Evolutionary conservation across 2,797 vertebrate species (phyloP).

Genomic region (Choloepus didactylus): DNA sequence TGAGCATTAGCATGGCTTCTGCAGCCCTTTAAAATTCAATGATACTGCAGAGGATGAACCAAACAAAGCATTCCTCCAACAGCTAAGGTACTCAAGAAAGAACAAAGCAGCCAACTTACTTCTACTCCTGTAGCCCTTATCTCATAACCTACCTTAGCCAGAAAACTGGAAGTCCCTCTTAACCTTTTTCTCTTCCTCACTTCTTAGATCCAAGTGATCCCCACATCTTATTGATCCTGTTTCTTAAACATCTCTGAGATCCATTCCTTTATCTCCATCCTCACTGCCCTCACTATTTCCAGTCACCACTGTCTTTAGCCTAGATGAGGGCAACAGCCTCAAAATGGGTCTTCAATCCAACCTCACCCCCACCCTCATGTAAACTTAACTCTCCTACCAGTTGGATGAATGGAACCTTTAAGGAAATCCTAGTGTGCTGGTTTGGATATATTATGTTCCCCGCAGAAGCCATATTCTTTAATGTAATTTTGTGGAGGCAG

Average conservation of each 20-base stretch:
- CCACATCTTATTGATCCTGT: background rate
- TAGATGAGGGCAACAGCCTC: background rate
- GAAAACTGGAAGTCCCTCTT: background rate
- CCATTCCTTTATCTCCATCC: background rate
- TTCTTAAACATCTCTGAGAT: background rate
- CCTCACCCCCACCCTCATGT: background rate
- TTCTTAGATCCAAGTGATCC: background rate
- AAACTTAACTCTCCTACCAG: background rate
- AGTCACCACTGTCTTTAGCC: background rate
- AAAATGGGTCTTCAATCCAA: background rate
- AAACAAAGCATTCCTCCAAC: background rate
- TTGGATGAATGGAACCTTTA: background rate
- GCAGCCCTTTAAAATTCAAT: background rate
- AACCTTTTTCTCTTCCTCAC: background rate
- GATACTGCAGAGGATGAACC: background rate
- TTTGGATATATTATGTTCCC: too few species aligned
- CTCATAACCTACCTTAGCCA: background rate
- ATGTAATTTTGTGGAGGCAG: too few species aligned
- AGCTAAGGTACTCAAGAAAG: background rate
- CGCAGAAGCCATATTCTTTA: too few species aligned
- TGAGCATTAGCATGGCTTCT: background rate
- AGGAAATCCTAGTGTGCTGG: background rate
- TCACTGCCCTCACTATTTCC: background rate
- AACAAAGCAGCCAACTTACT: background rate
- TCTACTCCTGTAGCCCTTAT: background rate